These are phyloP conservation scores for Andrena dorsata DNA, from an alignment of 2,888 invertebrate genomes.

Conservation along the genomic window DNA sequence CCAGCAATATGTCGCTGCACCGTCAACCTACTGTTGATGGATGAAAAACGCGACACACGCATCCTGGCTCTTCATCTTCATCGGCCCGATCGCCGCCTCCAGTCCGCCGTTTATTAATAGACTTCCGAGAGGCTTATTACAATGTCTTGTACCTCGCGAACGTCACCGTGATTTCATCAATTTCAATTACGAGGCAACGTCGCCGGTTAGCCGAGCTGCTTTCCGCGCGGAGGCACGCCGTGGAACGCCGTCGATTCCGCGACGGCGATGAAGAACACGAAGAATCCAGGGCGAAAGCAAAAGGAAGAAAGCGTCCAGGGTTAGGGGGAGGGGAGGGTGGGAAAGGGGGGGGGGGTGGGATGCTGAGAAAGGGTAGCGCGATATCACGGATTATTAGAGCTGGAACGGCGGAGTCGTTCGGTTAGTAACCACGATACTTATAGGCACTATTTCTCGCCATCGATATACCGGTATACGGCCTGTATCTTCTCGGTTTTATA, in stretches of 20 bases:
- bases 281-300: conserved; percentile 26
- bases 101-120: conserved; percentile 36
- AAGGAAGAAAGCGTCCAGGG: conserved; percentile 7
- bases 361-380: conserved; percentile 32
- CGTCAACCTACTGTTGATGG: conserved; percentile 31
- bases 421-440: conserved; percentile 62
- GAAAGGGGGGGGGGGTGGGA: neutral
- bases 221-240: conserved; percentile 5
- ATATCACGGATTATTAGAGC: conserved; percentile 58
- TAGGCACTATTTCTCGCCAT: conserved; percentile 66
- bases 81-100: neutral
- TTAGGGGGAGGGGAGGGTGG: too few species aligned
- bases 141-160: neutral
- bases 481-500: conserved; percentile 68
- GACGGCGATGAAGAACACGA: conserved; percentile 14
- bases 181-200: conserved; percentile 53
- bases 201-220: conserved; percentile 7
- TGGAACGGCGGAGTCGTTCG: conserved; percentile 50
- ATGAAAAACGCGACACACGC: conserved; percentile 33
- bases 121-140: conserved; percentile 28
- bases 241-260: conserved; percentile 10
- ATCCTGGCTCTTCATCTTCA: conserved; percentile 37
- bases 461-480: conserved; percentile 59
- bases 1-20: conserved; percentile 24
- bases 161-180: conserved; percentile 54